Evolutionary conservation across 2,797 vertebrate genomes (phyloP).

Genomic region (Cirrhinus molitorella): DNA sequence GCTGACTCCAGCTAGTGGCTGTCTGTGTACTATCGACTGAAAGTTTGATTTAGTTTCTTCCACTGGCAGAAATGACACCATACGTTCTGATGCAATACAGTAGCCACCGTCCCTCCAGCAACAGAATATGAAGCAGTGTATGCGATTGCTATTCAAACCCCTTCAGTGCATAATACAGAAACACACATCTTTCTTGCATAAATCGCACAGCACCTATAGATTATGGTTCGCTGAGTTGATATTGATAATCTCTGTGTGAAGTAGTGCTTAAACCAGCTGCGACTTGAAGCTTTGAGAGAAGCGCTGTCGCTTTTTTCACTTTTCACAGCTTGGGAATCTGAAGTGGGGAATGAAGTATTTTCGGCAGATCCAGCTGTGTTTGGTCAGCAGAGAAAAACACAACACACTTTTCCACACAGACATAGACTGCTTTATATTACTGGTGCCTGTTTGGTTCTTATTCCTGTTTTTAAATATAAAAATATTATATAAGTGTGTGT

Average conservation of each 20-base stretch:
- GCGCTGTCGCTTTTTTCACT: conserved; percentile 10
- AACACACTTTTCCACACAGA: no score
- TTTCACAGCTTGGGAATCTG: conserved; percentile 28
- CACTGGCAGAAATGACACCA: conserved; percentile 31
- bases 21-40: conserved; percentile 49
- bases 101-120: conserved; percentile 32
- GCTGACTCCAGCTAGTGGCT: conserved; percentile 32
- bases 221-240: conserved; percentile 20
- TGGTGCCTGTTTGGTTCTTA: background rate
- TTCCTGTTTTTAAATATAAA: background rate
- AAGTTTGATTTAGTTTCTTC: conserved; percentile 45
- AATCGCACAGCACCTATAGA: conserved; percentile 22
- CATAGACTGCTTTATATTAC: background rate
- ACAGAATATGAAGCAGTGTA: conserved; percentile 5
- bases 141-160: conserved; percentile 19
- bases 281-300: conserved; percentile 16
- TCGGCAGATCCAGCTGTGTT: conserved; percentile 27
- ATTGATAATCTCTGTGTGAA: conserved; percentile 46
- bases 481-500: no score
- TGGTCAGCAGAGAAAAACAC: conserved; percentile 5
- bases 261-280: conserved; percentile 17
- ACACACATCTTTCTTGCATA: conserved; percentile 31
- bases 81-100: conserved; percentile 40
- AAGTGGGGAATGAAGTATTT: conserved; percentile 30
- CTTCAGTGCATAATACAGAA: background rate